Evolutionary conservation across 2,888 invertebrate species (phyloP).

Genomic region (Ditula angustiorana): DNA sequence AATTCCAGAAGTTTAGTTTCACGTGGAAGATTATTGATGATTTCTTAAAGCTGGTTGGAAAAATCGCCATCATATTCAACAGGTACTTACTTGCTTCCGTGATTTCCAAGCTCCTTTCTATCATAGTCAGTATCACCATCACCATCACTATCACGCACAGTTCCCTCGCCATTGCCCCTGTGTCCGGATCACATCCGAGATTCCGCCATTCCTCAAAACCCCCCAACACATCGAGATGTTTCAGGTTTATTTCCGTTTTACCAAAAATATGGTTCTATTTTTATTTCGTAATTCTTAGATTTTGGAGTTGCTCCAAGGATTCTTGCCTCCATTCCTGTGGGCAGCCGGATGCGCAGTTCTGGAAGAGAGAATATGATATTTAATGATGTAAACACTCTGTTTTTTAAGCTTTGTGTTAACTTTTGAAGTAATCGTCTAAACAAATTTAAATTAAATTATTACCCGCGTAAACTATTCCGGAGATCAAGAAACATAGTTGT

Average conservation of each 20-base stretch:
- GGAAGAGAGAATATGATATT: conserved; percentile 63
- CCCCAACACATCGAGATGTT: conserved; percentile 65
- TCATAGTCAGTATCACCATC: conserved; percentile 60
- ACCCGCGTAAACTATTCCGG: neutral
- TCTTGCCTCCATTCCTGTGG: conserved; percentile 50
- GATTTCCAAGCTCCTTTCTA: conserved; percentile 70
- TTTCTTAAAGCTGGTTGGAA: too few relatives aligned
- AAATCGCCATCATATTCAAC: too few relatives aligned
- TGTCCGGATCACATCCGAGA: conserved; percentile 55
- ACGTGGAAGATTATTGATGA: too few relatives aligned
- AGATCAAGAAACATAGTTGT: too few relatives aligned
- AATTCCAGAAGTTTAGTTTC: too few relatives aligned
- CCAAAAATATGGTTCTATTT: conserved; percentile 43
- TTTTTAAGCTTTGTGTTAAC: conserved; percentile 27
- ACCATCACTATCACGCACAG: conserved; percentile 60
- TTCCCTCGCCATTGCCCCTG: conserved; percentile 64
- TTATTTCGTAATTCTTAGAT: conserved; percentile 47
- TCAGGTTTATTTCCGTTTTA: conserved; percentile 37
- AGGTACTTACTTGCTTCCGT: conserved; percentile 73
- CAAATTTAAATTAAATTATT: neutral
- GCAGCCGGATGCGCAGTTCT: conserved; percentile 62
- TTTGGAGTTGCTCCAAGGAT: conserved; percentile 63
- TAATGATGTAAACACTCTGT: conserved; percentile 55
- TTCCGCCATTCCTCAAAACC: conserved; percentile 40
- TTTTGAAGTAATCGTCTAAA: conserved; percentile 26